Evolutionary conservation across 2,113 vertebrate genomes (phyloP), one percentile per base, ranked within the genome.

Genomic region (Notarius quadriscutis): DNA sequence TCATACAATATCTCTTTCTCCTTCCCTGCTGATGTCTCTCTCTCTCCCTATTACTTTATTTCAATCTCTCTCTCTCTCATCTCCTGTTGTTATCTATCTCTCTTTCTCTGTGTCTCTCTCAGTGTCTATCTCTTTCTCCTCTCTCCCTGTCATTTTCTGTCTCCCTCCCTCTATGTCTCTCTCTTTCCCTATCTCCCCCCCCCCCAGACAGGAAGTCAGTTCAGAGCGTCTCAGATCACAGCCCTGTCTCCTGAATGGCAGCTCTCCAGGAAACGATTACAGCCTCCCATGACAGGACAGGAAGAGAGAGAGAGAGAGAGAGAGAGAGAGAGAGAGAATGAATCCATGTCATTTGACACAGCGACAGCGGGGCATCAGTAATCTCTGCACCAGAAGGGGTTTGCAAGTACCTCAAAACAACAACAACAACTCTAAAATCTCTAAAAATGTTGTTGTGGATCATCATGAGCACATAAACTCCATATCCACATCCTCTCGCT

Each of bases 181-280:
- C 5, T 62, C 81, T 87, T 22, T 85, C 58, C 22, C 50, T 77
- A 25, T 75, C 58, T 67, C 51, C 62, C 92, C 51, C 85, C 69
- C 81, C 84, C 89, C 87, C 14, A 17, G 74, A n/a, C 81, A 93
- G 91, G 92, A 94, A 93, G 92, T 86, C 85, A 91, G 91, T 92
- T 92, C 91, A 91, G 90, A 87, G 90, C 89, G 86, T 90, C 87
- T 90, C 71, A 87, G 86, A 65, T 83, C 88, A 84, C 87, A 83
- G 87, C 71, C 69, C 91, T 34, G 90, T 25, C 79, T 72, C 80
- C 72, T 89, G 85, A 87, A 87, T 86, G 80, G 80, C 75, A 86
- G 51, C 63, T 75, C 53, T 91, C 75, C 91, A 91, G 92, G 90
- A 88, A 88, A 81, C 72, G 27, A 90, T 90, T 88, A 72, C 84